Base-by-base conservation (phyloP, 1,140 invertebrate genomes). In the Belonocnema kinseyi region DNA sequence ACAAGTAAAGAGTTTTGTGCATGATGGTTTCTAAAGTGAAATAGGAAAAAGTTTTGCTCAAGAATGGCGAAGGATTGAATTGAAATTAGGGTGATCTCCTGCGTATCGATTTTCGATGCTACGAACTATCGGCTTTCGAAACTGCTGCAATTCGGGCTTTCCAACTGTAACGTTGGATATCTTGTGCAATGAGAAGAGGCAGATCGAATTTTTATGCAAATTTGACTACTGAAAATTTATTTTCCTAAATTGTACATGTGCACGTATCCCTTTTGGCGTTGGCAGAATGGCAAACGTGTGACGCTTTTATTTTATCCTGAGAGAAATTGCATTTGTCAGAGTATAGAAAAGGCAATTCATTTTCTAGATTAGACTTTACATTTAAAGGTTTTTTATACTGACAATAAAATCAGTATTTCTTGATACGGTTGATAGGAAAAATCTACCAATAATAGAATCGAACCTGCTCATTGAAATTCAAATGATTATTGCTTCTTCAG, bases 1-100 rank as follows among this genome's bases (percentile, higher is more conserved):
- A n/a, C 26, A 66, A 66, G 61, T 66, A 66, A 66, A 66, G 61
- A 66, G 61, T 66, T 66, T 66, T 66, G 33, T 66, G 61, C 61
- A 66, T 66, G 61, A 66, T 66, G 61, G 61, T 66, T 66, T 66
- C 61, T 66, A 66, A 33, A 66, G 61, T 66, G 61, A 66, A 66
- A 66, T 66, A 40, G 61, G 61, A 66, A 66, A 66, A 66, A 66
- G 61, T 66, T 66, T 66, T 16, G 61, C 8, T 66, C 26, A 66
- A 66, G 61, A 66, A 66, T 66, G 61, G 61, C 61, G 40, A 16
- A 33, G 61, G 61, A 66, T 66, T 66, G 61, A 66, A 66, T 66
- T 66, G 61, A 40, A 66, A 66, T 66, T 66, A 66, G 61, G 61
- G 61, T 66, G 61, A 66, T 66, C 61, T 66, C 33, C 61, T 40